A percentile compares a stretch with the other conserved stretches of the same genome.
Conservation (phyloP, 23 tunicate species). For the Corella eumyota region DNA sequence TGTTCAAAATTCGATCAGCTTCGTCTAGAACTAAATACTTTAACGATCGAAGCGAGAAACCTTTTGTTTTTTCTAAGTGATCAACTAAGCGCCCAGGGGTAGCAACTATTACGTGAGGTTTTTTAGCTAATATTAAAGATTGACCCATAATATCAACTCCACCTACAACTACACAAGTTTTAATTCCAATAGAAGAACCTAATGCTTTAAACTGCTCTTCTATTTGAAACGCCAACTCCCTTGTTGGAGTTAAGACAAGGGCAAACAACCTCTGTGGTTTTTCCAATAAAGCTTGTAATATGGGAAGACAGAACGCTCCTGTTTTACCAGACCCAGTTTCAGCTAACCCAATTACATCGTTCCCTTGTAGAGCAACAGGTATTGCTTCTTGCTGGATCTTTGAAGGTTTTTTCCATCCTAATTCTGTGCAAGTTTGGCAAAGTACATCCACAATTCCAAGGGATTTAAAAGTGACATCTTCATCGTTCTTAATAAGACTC, state of each 20-base stretch:
- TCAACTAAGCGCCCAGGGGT: conserved; percentile 94
- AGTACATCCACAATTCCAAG: conserved; percentile 78
- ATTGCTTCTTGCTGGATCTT: conserved; percentile 95
- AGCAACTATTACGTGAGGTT: conserved; percentile 88
- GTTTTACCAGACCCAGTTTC: conserved; percentile 99
- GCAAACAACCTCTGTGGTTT: conserved; percentile 72
- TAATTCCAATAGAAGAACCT: conserved; percentile 78
- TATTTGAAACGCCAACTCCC: conserved; percentile 93
- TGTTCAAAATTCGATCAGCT: conserved; percentile 85
- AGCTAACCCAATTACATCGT: conserved; percentile 94
- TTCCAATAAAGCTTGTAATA: conserved; percentile 69
- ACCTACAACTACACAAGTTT: conserved; percentile 75
- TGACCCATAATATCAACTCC: conserved; percentile 90
- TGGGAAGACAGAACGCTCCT: conserved; percentile 88
- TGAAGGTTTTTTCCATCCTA: conserved; percentile 87
- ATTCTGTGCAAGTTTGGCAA: conserved; percentile 43
- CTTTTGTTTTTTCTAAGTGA: conserved; percentile 91
- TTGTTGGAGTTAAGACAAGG: conserved; percentile 78
- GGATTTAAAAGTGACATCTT: conserved; percentile 59
- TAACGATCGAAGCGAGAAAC: conserved; percentile 63
- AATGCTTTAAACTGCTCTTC: conserved; percentile 94
- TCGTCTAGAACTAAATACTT: conserved; percentile 83
- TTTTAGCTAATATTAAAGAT: conserved; percentile 62
- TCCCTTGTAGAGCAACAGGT: conserved; percentile 85
- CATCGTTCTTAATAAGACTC: too few relatives aligned